Base-by-base conservation (phyloP, 2,113 vertebrate genomes). In the Sakesphorus luctuosus region DNA sequence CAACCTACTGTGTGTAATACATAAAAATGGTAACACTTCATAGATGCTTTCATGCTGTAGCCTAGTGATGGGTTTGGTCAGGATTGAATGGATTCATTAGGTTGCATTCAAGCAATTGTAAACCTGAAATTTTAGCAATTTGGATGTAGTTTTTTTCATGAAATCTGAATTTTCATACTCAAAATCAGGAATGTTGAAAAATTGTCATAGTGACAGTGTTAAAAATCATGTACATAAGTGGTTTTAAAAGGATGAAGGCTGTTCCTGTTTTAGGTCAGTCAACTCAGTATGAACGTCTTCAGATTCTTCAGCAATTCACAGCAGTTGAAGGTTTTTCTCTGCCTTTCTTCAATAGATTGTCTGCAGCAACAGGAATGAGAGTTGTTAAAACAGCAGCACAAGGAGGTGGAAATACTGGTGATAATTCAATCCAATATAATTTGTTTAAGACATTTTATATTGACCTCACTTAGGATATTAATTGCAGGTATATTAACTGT, bases 31-130 rank as follows among this genome's bases (percentile, higher is more conserved):
- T 31, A 78, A 33, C 26, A 40, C 33, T 85, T 93, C 61, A 3
- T 77, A 84, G 35, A 36, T 61, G 36, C 28, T 90, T 93, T 88
- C n/a, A 13, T 47, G 31, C 62, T 74, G 65, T 75, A 94, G 82
- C 73, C 62, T 92, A 10, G 80, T 78, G 89, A 52, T 52, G 82
- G 6, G 84, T 89, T 78, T 75, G 33, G 14, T 47, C 61, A 33
- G 59, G 38, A 35, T 94, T 94, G 81, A 89, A 81, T 74, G 69
- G 52, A 78, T 91, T 87, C 25, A 63, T 89, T 93, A 75, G 9
- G 5, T 71, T 74, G 55, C 52, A 47, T 81, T 89, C 61, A 87
- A 84, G 69, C 10, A 86, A 75, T n/a, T 68, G 11, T 52, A 82
- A 82, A 63, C 72, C n/a, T 92, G 49, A 91, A 92, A 87, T 87